These are phyloP conservation scores for Molossus molossus DNA, from an alignment of 2,797 vertebrate species.

Conservation along the genomic window DNA sequence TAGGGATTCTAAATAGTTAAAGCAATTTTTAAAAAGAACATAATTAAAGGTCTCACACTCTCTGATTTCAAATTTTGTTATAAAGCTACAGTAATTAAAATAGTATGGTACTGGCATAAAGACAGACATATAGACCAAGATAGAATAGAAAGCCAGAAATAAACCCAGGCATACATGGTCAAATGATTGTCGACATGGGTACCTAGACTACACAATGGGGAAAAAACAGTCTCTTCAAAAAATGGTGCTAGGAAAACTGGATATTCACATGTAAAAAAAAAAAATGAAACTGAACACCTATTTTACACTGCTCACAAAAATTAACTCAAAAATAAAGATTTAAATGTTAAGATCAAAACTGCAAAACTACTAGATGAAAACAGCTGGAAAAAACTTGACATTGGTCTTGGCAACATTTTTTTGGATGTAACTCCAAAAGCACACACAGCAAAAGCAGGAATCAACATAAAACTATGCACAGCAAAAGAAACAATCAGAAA, in stretches of 20 bases:
- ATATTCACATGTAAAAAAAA: neutral
- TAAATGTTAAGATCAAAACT: neutral
- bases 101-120: neutral
- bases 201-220: neutral
- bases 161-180: neutral
- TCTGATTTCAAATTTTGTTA: neutral
- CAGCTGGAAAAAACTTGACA: neutral
- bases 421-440: neutral
- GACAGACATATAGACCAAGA: neutral
- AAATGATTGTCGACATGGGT: neutral
- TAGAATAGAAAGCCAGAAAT: neutral
- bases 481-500: neutral
- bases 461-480: neutral
- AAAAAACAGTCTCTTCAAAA: neutral
- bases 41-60: neutral
- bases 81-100: neutral
- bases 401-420: neutral
- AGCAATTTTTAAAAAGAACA: neutral
- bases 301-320: neutral
- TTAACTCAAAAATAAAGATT: neutral
- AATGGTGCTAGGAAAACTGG: neutral
- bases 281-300: neutral
- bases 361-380: neutral
- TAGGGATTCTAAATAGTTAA: neutral
- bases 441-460: constrained; percentile 40